Base-by-base conservation (phyloP, 2,888 invertebrate genomes). In the Lasiommata megera region DNA sequence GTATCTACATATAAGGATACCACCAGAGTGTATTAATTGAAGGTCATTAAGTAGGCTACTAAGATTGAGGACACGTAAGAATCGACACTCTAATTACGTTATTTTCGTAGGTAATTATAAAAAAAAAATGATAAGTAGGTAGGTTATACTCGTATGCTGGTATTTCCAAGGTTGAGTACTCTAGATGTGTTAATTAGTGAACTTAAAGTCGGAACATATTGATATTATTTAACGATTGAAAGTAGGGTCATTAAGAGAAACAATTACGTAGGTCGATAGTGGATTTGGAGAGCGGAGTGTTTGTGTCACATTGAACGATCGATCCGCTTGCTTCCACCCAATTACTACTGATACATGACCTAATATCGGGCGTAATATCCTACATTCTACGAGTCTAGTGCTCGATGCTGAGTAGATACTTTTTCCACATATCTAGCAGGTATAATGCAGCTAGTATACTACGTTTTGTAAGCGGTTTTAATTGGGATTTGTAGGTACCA, bases 191-290 rank as follows among this genome's bases (percentile, higher is more conserved):
- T n/a, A n/a, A 76, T 71, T 69, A 71, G 74, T 69, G 68, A 75
- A 70, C 68, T 69, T 69, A 70, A 71, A 67, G 61, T 69, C 62
- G 70, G 74, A 77, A 77, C 77, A 70, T 72, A 72, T 77, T 71
- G 74, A 71, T 72, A 72, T 79, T 83, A 81, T 82, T n/a, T n/a
- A n/a, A n/a, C 80, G 77, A 76, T 79, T 74, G 74, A 66, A 73
- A 74, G 75, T 77, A 77, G 77, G 74, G 80, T 81, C 79, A 81
- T 82, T 82, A 82, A 80, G 81, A 80, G 82, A 81, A 87, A 81
- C 84, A 85, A 88, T 88, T 88, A 85, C 80, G 87, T 88, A 84
- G 80, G 81, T 82, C 77, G 82, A 79, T 81, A 79, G 82, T 84
- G 80, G 83, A 84, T 88, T 84, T 76, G 74, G 79, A 76, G 74